Conservation (phyloP, 2,113 vertebrate species). For the Pelusios castaneus region DNA sequence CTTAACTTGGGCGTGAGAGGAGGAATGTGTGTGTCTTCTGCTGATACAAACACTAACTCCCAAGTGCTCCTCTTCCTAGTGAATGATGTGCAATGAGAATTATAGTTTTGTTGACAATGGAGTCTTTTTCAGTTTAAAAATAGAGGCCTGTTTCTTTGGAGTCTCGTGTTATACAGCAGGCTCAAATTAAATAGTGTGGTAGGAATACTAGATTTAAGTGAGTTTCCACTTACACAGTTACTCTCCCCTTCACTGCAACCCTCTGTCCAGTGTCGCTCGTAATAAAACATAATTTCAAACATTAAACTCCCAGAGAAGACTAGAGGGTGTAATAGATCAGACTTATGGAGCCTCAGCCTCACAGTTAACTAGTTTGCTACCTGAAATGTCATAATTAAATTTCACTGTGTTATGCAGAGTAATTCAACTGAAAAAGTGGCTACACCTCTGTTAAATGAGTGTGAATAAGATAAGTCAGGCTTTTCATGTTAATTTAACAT, state of each 20-base stretch:
- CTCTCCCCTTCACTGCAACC: too few relatives aligned
- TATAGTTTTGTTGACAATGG: neutral
- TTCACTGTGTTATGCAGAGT: constrained; percentile 59
- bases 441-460: constrained; percentile 56
- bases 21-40: neutral
- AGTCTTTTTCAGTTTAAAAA: neutral
- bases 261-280: neutral
- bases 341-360: constrained; percentile 53
- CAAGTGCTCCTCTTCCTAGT: neutral
- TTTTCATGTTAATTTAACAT: constrained; percentile 51
- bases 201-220: neutral
- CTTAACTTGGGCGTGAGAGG: neutral
- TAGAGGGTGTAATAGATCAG: constrained; percentile 25
- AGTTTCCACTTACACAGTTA: neutral
- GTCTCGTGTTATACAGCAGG: too few relatives aligned
- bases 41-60: neutral
- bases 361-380: constrained; percentile 60
- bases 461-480: constrained; percentile 46
- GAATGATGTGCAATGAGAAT: neutral
- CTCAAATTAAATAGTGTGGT: neutral
- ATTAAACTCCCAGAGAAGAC: constrained; percentile 32
- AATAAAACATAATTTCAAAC: constrained; percentile 38
- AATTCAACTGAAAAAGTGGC: neutral
- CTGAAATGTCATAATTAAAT: constrained; percentile 68
- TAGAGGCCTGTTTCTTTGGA: neutral